Evolutionary conservation across 2,797 vertebrate genomes (phyloP).

Genomic region (Pagetopsis macropterus): DNA sequence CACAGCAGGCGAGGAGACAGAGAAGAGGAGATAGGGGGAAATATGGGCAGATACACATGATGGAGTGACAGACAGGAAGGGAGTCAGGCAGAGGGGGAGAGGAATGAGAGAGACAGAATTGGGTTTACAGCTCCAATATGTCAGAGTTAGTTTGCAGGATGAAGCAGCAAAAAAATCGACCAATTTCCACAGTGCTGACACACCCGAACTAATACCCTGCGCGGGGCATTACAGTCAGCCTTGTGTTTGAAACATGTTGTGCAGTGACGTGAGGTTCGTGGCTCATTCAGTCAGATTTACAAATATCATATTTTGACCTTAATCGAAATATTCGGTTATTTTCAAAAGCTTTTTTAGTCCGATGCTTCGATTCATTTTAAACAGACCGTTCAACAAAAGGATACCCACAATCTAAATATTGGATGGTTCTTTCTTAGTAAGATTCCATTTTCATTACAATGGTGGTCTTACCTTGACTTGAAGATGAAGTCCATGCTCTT

Average conservation of each 20-base stretch:
- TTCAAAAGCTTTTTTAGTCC: no score
- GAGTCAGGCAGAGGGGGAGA: slow-evolving; percentile 32
- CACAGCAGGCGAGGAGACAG: slow-evolving; percentile 34
- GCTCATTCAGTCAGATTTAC: no score
- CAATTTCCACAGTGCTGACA: slow-evolving; percentile 57
- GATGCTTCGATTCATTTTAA: no score
- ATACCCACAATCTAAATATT: no score
- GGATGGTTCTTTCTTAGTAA: no score
- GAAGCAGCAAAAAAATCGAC: slow-evolving; percentile 44
- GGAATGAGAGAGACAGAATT: slow-evolving; percentile 62
- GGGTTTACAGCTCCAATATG: slow-evolving; percentile 62
- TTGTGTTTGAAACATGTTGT: slow-evolving; percentile 63
- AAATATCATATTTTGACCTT: no score
- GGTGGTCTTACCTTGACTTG: no score
- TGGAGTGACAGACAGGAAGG: slow-evolving; percentile 63
- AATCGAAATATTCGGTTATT: no score
- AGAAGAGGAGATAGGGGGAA: slow-evolving; percentile 37
- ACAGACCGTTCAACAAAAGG: no score
- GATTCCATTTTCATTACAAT: no score
- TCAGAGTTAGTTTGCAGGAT: slow-evolving; percentile 60
- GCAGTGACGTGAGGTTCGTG: no score
- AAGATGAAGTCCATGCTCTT: no score
- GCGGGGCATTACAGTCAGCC: slow-evolving; percentile 63
- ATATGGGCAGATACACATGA: slow-evolving; percentile 59
- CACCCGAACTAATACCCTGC: slow-evolving; percentile 62